Conservation (phyloP, 2,113 vertebrate genomes). For the Vireo altiloquus region DNA sequence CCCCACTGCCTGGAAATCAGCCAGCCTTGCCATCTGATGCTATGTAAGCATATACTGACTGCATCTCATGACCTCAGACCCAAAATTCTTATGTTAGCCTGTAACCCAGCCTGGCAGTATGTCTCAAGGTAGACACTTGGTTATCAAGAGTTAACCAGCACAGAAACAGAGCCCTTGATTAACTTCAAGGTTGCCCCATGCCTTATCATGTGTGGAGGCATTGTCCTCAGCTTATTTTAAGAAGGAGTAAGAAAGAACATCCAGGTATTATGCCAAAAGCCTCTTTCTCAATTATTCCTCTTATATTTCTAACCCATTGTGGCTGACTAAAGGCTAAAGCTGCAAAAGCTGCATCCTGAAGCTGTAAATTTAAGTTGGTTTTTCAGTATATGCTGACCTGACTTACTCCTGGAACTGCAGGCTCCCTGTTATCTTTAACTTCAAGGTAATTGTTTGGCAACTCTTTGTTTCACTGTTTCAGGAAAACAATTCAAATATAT, state of each 20-base stretch:
- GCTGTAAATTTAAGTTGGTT: constrained; percentile 12
- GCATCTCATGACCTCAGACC: background rate
- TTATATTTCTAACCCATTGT: constrained; percentile 22
- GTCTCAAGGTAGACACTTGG: background rate
- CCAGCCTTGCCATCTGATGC: background rate
- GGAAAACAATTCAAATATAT: background rate
- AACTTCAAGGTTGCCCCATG: constrained; percentile 3
- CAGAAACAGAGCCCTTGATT: background rate
- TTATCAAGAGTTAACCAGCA: constrained; percentile 43
- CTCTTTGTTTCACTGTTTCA: background rate
- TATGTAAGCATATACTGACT: background rate
- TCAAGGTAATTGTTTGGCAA: constrained; percentile 21
- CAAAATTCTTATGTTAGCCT: background rate
- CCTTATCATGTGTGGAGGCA: constrained; percentile 14
- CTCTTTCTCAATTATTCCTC: constrained; percentile 44
- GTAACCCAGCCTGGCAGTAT: background rate
- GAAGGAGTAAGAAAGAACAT: constrained; percentile 30
- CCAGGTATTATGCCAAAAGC: constrained; percentile 35
- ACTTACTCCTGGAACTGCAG: background rate
- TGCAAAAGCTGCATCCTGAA: constrained; percentile 6
- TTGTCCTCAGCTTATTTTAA: constrained; percentile 36
- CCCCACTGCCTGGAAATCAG: background rate
- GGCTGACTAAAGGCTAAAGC: constrained; percentile 21
- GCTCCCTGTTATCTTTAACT: constrained; percentile 12
- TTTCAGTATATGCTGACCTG: constrained; percentile 17